A percentile compares a stretch with the other conserved stretches of the same genome.
Evolutionary conservation across 2,113 vertebrate species (phyloP).

Genomic region (Mormyrus iriodes): DNA sequence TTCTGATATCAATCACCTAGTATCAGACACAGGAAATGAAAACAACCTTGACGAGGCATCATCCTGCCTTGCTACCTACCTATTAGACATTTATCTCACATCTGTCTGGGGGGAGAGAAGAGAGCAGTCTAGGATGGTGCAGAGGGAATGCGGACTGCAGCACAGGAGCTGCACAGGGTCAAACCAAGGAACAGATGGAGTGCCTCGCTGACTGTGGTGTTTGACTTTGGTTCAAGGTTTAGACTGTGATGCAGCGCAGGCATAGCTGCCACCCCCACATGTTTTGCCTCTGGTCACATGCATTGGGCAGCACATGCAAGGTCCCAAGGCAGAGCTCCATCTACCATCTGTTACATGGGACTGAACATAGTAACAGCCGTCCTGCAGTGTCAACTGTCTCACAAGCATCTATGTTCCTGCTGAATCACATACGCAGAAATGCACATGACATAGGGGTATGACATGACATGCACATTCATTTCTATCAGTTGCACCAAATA

Average conservation of each 20-base stretch:
- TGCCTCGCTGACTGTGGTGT: background rate
- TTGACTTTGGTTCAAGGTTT: background rate
- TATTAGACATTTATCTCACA: background rate
- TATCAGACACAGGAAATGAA: background rate
- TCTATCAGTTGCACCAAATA: background rate
- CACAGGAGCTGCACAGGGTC: background rate
- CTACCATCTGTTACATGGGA: background rate
- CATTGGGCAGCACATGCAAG: background rate
- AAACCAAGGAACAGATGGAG: background rate
- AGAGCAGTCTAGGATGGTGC: background rate
- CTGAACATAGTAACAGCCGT: background rate
- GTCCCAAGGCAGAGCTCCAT: background rate
- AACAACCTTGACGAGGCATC: background rate
- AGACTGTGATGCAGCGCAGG: background rate
- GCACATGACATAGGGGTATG: too few species aligned
- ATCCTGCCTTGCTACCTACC: background rate
- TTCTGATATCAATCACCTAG: background rate
- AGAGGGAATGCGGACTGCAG: background rate
- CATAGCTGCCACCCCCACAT: background rate
- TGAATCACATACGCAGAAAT: background rate
- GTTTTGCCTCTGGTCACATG: background rate
- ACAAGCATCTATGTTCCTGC: background rate
- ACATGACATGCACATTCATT: background rate
- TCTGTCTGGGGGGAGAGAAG: background rate
- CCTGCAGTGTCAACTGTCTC: background rate